Conservation (phyloP, 2,797 vertebrate genomes). For the Heliangelus exortis region DNA sequence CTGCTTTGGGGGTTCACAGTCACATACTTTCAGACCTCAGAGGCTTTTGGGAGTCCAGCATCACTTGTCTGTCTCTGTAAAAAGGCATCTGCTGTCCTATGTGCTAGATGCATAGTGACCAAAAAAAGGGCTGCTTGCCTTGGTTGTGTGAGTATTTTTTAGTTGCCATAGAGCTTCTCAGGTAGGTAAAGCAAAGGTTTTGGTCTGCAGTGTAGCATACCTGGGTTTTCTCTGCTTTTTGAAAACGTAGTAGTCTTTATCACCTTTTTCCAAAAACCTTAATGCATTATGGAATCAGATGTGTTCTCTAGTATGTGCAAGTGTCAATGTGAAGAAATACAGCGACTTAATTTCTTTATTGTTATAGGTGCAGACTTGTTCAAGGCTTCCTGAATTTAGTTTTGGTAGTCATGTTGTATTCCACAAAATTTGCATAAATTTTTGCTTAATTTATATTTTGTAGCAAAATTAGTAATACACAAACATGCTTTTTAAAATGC, state of each 20-base stretch:
- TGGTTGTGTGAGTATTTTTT: neutral
- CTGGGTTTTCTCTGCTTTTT: neutral
- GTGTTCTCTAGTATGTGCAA: neutral
- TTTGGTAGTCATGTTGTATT: neutral
- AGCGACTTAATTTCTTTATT: neutral
- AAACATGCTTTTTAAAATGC: conserved; percentile 71
- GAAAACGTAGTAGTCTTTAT: neutral
- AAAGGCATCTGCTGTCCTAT: neutral
- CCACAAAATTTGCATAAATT: neutral
- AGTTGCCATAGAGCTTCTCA: neutral
- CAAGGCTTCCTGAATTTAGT: neutral
- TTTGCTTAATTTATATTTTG: neutral
- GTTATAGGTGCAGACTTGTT: neutral
- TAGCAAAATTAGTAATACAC: conserved; percentile 12
- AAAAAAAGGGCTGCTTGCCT: neutral
- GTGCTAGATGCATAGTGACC: neutral
- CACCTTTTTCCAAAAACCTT: neutral
- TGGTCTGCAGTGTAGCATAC: neutral
- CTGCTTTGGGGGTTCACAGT: neutral
- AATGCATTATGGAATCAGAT: neutral
- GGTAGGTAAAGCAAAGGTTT: neutral
- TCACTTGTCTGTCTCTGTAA: neutral
- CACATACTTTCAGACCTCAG: neutral
- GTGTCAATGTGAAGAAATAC: neutral
- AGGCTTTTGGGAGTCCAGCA: neutral